A percentile compares a stretch with the other conserved stretches of the same genome.
Conservation (phyloP, 1,140 invertebrate species). For the Aphaenogaster ashmeadi region DNA sequence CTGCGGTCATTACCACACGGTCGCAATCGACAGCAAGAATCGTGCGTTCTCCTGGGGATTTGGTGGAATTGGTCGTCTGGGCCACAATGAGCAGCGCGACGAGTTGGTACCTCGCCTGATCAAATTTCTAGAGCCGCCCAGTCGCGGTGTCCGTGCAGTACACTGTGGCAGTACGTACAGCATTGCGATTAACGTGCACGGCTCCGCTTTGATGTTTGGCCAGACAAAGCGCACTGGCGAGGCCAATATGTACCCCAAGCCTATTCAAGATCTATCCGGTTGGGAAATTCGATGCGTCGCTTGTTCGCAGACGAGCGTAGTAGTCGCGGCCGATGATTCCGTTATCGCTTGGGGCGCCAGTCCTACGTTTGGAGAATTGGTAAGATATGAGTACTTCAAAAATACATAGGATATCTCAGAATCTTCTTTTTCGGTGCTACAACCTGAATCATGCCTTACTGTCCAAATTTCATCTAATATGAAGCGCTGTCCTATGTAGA, state of each 20-base stretch:
- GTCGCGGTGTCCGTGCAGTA: conserved; percentile 93
- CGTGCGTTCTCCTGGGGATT: conserved; percentile 97
- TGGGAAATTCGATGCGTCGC: conserved; percentile 96
- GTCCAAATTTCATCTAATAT: not conserved
- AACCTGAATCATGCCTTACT: not conserved
- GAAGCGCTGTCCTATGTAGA: not conserved
- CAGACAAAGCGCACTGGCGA: conserved; percentile 97
- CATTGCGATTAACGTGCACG: conserved; percentile 93
- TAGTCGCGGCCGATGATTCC: conserved; percentile 96
- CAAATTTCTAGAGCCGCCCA: conserved; percentile 95
- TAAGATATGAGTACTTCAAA: conserved; percentile 82
- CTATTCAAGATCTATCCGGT: conserved; percentile 95
- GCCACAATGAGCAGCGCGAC: conserved; percentile 96
- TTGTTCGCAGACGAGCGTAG: conserved; percentile 93
- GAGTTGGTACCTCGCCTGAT: conserved; percentile 96
- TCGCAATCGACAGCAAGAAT: conserved; percentile 95
- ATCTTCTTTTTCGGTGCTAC: not conserved
- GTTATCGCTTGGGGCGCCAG: conserved; percentile 97
- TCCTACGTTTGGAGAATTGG: conserved; percentile 97
- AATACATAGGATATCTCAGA: not conserved
- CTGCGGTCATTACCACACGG: conserved; percentile 96
- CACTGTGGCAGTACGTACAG: conserved; percentile 95
- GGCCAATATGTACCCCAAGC: conserved; percentile 98
- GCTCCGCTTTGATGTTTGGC: conserved; percentile 94
- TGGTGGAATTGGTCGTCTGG: conserved; percentile 96